Conservation (phyloP, 2,888 invertebrate species). For the Hypercompe scribonia region DNA sequence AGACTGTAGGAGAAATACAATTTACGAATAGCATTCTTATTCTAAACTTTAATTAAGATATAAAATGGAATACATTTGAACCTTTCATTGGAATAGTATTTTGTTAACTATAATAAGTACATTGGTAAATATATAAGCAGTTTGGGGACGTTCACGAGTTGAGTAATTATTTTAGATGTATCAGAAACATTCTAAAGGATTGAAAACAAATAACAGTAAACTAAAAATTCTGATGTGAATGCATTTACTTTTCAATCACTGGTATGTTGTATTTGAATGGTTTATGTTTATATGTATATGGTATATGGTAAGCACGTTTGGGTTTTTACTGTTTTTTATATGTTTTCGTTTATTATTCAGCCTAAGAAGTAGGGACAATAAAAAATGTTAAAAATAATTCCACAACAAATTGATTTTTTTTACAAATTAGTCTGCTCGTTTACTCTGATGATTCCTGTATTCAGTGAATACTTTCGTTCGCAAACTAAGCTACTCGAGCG, state of each 20-base stretch:
- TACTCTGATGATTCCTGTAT: too few relatives aligned
- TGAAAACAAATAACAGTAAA: not conserved
- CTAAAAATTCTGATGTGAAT: not conserved
- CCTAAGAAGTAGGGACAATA: not conserved
- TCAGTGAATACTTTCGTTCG: too few relatives aligned
- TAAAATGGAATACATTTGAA: not conserved
- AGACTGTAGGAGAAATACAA: not conserved
- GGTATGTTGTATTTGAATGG: not conserved
- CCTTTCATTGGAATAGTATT: not conserved
- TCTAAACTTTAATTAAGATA: not conserved
- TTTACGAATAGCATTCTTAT: not conserved
- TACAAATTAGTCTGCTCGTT: too few relatives aligned
- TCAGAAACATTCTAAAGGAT: not conserved
- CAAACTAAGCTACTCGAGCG: too few relatives aligned
- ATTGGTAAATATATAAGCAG: not conserved
- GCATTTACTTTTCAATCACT: constrained; percentile 1
- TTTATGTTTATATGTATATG: not conserved
- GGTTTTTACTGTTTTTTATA: not conserved
- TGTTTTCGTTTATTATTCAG: not conserved
- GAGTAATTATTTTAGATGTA: not conserved
- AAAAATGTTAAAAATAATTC: too few relatives aligned
- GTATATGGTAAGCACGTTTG: not conserved
- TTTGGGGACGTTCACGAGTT: not conserved
- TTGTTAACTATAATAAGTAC: not conserved
- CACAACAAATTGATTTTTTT: too few relatives aligned